These are phyloP conservation scores for Strigamia transsilvanica DNA, from an alignment of 2,888 invertebrate genomes.

Conservation along the genomic window DNA sequence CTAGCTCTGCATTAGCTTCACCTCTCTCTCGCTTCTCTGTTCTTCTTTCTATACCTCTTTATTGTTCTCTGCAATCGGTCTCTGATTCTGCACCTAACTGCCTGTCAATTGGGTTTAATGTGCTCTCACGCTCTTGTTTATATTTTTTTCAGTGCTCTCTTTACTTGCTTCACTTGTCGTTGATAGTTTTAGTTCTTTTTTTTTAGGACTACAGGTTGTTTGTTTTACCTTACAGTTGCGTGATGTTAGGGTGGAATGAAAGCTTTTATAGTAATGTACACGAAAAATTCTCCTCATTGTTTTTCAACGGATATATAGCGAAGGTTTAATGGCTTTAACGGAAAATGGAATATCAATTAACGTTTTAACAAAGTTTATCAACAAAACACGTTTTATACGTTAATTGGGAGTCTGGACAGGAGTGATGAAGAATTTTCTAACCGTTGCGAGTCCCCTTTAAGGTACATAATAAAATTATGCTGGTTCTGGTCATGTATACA, in stretches of 20 bases:
- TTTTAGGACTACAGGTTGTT: neutral
- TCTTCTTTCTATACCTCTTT: neutral
- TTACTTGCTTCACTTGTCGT: neutral
- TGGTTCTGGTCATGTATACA: no score
- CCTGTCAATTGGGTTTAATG: conserved; percentile 8
- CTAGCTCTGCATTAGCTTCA: neutral
- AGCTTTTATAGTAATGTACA: neutral
- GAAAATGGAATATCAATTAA: no score
- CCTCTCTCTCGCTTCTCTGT: neutral
- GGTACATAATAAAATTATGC: no score
- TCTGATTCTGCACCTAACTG: conserved; percentile 2
- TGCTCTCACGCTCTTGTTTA: conserved; percentile 2
- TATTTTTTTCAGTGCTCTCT: neutral
- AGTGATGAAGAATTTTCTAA: no score
- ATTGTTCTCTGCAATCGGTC: conserved; percentile 8
- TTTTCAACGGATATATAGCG: neutral
- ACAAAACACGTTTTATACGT: no score
- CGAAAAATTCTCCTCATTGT: neutral
- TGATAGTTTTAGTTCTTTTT: neutral
- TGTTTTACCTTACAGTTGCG: neutral
- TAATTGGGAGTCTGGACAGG: no score
- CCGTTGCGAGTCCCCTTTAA: no score
- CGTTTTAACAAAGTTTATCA: no score
- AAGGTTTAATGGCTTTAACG: no score
- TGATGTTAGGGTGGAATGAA: neutral